phyloP scores from a whole-genome alignment of 2,888 invertebrate species.

The Aspidiotus rigidus region DNA sequence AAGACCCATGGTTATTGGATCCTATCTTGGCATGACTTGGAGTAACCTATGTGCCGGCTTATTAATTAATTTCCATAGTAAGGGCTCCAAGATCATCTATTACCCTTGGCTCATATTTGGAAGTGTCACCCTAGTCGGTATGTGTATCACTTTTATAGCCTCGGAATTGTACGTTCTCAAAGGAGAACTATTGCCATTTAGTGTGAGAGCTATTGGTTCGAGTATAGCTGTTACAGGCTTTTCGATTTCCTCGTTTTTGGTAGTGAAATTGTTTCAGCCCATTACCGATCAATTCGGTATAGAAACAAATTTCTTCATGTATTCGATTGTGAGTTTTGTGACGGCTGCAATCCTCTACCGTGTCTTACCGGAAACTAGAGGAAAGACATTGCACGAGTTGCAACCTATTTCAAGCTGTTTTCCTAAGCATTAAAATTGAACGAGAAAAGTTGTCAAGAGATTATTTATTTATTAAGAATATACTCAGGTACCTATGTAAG shows the following conservation, averaged over 20 bases:
- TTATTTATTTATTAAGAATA: too few relatives aligned
- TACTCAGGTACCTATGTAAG: too few relatives aligned
- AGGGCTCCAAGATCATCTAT: background rate
- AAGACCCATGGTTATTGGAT: background rate
- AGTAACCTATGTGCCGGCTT: background rate
- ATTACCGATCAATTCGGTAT: background rate
- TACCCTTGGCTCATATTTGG: background rate
- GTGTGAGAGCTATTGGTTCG: background rate
- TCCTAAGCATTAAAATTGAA: too few relatives aligned
- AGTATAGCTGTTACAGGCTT: background rate
- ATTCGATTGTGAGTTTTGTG: background rate
- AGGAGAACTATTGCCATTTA: background rate
- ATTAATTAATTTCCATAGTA: background rate
- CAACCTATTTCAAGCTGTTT: too few relatives aligned
- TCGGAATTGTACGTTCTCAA: background rate
- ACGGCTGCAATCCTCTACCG: background rate
- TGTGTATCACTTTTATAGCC: background rate
- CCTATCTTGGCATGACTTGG: background rate
- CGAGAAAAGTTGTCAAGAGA: too few relatives aligned
- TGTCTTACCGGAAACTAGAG: conserved; percentile 2
- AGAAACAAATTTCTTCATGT: background rate
- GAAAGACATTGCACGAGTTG: background rate
- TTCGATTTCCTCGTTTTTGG: background rate
- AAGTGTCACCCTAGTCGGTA: background rate
- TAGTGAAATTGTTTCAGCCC: background rate